Conservation (phyloP, 2,797 vertebrate species). For the Kryptopterus vitreolus region DNA sequence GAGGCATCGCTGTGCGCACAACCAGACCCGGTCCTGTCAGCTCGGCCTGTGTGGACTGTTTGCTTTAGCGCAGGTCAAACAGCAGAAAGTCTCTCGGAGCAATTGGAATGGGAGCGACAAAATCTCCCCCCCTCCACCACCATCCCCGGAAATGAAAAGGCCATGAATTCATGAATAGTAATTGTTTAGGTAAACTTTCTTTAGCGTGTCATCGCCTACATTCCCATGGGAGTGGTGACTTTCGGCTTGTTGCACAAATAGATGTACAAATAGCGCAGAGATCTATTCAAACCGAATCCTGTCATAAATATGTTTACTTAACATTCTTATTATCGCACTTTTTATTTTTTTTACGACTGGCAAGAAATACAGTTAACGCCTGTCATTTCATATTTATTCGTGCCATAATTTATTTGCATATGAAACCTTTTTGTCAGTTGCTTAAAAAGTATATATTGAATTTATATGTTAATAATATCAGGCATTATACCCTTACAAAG, state of each 20-base stretch:
- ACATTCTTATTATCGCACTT: not conserved
- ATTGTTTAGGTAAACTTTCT: conserved; percentile 48
- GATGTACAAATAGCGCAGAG: not conserved
- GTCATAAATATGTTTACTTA: no score
- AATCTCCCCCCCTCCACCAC: no score
- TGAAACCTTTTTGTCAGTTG: not conserved
- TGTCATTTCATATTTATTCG: conserved; percentile 8
- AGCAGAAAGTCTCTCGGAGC: conserved; percentile 57
- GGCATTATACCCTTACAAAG: not conserved
- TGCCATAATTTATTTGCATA: not conserved
- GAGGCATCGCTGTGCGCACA: conserved; percentile 59
- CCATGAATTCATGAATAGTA: conserved; percentile 55
- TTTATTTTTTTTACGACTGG: not conserved
- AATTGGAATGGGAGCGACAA: conserved; percentile 36
- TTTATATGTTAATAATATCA: not conserved
- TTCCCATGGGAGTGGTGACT: conserved; percentile 34
- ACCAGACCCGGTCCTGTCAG: conserved; percentile 58
- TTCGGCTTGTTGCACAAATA: not conserved
- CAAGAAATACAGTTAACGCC: not conserved
- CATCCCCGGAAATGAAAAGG: conserved; percentile 55
- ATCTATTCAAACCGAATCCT: not conserved
- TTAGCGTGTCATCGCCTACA: conserved; percentile 28
- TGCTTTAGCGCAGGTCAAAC: conserved; percentile 65
- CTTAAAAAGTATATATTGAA: not conserved
- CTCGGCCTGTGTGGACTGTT: conserved; percentile 63